Conservation (phyloP, 2,888 invertebrate genomes). For the Lypha dubia region DNA sequence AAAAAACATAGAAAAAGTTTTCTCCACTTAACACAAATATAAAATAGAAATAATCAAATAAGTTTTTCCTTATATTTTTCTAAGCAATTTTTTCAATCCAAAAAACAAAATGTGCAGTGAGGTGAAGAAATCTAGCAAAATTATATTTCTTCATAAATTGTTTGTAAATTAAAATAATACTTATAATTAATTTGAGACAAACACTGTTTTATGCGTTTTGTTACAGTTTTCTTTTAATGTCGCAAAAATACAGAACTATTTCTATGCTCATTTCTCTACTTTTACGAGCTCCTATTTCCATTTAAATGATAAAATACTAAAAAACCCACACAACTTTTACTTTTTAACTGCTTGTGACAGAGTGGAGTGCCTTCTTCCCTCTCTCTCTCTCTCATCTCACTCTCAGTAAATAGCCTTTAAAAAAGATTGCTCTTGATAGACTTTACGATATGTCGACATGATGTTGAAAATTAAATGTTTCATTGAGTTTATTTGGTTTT, state of each 20-base stretch:
- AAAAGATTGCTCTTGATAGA: not conserved
- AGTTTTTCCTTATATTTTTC: not conserved
- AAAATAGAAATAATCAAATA: not conserved
- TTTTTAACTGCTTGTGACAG: not conserved
- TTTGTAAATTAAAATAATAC: too few relatives aligned
- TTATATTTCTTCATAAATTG: too few relatives aligned
- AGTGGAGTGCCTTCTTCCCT: not conserved
- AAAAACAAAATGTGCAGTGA: not conserved
- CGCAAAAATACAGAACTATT: not conserved
- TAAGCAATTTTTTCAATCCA: not conserved
- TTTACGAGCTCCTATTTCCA: not conserved
- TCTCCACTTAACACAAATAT: not conserved
- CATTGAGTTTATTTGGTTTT: not conserved
- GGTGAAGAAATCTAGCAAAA: not conserved
- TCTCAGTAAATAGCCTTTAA: not conserved
- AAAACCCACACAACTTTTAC: not conserved
- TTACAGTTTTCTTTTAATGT: too few relatives aligned
- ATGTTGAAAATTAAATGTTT: conserved; percentile 23
- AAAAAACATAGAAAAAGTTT: not conserved
- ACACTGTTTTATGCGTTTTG: too few relatives aligned
- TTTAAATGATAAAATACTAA: not conserved
- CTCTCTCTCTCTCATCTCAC: not conserved
- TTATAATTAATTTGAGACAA: too few relatives aligned
- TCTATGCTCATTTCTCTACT: not conserved
- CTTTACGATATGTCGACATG: conserved; percentile 1